Evolutionary conservation across 2,797 vertebrate genomes (phyloP), one percentile per base, ranked within the genome.

Genomic region (Heterohyrax brucei): DNA sequence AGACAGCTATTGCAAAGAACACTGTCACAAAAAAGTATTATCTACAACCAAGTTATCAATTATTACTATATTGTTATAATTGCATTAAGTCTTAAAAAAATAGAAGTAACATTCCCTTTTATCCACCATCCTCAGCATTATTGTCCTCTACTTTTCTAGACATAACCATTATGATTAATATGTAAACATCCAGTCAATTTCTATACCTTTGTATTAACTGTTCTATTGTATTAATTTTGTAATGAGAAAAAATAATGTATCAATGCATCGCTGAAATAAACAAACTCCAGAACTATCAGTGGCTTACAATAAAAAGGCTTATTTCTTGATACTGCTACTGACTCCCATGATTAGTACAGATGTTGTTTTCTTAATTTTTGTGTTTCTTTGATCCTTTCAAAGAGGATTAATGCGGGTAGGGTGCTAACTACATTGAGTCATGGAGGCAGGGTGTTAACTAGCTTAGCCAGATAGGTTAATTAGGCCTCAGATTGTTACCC

Each of bases 191-290:
- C 48, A 85, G 39, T 24, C 9, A 3, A 79, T 83, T 76, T 86
- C 28, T 95, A 44, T 21, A 44, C 5, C 28, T 87, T 92, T 87
- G 44, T 87, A 78, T 28, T 83, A 21, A 59, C 61, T 91, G 19
- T 64, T 88, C 92, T 89, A 78, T 56, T 95, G 16, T 62, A 78
- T 85, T 87, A 2, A 90, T 94, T 91, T 96, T 62, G 82, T 86
- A 82, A 76, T 87, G 92, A 91, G 81, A 90, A 96, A 93, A 95
- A 79, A 70, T 21, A 64, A 13, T 50, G n/a, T 84, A 64, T 93
- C 14, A 53, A 28, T 64, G 79, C 59, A 18, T 48, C 64, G 0
- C 13, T 78, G 73, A 61, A 64, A 72, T 13, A 76, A 87, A 79
- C 46, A 30, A 50, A n/a, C 0, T 7, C n/a, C 68, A 16, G 1